phyloP scores from a whole-genome alignment of 2,113 vertebrate species.

The Cepphus grylle region DNA sequence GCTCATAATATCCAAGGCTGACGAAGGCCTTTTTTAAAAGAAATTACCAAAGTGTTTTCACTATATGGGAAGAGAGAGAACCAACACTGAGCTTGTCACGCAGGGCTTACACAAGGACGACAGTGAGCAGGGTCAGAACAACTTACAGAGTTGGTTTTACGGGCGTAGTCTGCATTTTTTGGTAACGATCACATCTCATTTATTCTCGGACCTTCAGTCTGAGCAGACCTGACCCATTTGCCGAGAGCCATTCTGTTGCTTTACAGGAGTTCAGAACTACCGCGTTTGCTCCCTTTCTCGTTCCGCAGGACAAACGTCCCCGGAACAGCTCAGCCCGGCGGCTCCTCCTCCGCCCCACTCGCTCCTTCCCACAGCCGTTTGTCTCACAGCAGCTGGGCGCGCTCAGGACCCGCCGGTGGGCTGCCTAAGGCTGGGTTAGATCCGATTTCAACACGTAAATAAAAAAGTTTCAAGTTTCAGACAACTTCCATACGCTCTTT shows the following conservation, averaged over 20 bases:
- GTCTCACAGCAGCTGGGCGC: neutral
- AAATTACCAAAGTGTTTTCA: neutral
- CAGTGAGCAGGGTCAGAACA: neutral
- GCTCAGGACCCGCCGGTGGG: rapidly evolving
- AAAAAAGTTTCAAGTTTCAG: neutral
- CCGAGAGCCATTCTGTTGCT: neutral
- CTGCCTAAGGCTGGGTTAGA: neutral
- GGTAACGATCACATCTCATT: neutral
- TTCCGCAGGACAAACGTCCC: neutral
- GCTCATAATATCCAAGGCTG: neutral
- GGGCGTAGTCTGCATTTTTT: neutral
- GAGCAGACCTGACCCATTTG: neutral
- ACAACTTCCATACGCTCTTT: neutral
- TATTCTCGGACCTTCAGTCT: neutral
- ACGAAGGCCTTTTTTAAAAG: neutral
- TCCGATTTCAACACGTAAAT: neutral
- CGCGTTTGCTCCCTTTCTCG: neutral
- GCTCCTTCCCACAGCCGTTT: neutral
- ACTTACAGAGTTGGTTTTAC: neutral
- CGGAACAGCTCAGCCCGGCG: neutral
- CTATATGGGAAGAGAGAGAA: neutral
- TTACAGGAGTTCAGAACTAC: neutral
- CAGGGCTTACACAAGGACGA: neutral
- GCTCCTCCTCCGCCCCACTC: neutral
- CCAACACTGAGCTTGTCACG: neutral